These are phyloP conservation scores for Drepanosiphum platanoidis DNA, from an alignment of 2,888 invertebrate genomes.

Conservation along the genomic window DNA sequence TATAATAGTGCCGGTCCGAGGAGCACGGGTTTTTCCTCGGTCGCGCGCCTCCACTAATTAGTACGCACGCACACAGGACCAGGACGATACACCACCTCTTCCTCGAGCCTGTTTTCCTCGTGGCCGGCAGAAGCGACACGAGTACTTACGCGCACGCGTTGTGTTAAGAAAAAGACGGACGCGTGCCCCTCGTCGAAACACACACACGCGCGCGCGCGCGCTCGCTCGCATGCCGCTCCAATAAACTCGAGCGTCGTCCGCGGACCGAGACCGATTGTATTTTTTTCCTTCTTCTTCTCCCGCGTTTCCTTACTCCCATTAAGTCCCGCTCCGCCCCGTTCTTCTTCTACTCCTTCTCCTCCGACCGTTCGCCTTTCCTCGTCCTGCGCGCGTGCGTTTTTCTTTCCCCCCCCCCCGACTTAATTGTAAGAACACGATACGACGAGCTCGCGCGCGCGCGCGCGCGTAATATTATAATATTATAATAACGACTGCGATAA, in stretches of 20 bases:
- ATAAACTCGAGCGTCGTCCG: constrained; percentile 44
- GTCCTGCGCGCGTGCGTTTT: not conserved
- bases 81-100: not conserved
- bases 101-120: not conserved
- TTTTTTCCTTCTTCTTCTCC: constrained; percentile 24
- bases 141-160: not conserved
- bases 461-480: not conserved
- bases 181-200: constrained; percentile 50
- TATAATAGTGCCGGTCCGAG: constrained; percentile 43
- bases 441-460: not conserved
- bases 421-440: constrained; percentile 31
- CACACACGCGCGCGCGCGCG: not conserved
- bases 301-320: too few species aligned
- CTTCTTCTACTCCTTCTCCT: not conserved
- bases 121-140: not conserved
- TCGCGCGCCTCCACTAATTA: constrained; percentile 59
- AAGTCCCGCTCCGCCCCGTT: too few species aligned
- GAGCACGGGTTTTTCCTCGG: constrained; percentile 59
- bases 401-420: too few species aligned
- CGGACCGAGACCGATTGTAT: constrained; percentile 58
- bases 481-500: not conserved
- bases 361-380: not conserved
- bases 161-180: constrained; percentile 10
- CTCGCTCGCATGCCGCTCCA: constrained; percentile 37
- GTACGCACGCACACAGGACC: not conserved